Evolutionary conservation across 2,113 vertebrate genomes (phyloP).

Genomic region (Pseudorectes ferrugineus): DNA sequence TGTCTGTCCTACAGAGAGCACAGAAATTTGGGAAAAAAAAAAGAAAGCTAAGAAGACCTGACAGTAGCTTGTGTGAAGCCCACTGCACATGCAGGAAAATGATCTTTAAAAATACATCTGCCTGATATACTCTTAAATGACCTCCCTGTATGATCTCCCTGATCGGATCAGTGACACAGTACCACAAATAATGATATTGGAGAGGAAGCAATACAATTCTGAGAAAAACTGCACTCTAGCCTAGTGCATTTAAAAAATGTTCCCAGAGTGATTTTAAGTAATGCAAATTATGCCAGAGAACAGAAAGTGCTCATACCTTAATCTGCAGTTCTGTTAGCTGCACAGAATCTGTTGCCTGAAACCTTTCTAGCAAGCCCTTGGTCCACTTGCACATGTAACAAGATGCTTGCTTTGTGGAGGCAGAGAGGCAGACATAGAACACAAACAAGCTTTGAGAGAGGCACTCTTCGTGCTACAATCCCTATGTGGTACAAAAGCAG

Average conservation of each 20-base stretch:
- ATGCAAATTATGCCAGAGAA: not conserved
- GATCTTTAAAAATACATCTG: not conserved
- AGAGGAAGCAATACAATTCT: not conserved
- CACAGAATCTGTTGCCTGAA: not conserved
- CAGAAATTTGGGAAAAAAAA: accelerated
- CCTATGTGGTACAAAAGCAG: not conserved
- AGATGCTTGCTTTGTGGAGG: not conserved
- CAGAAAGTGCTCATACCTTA: not conserved
- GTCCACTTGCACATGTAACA: not conserved
- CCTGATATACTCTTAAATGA: not conserved
- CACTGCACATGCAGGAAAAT: not conserved
- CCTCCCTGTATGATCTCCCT: not conserved
- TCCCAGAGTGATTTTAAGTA: not conserved
- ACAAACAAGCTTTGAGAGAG: not conserved
- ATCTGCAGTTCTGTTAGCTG: not conserved
- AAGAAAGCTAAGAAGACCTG: not conserved
- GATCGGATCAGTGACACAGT: not conserved
- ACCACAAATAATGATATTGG: not conserved
- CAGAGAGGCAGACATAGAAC: not conserved
- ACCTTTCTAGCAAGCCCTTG: not conserved
- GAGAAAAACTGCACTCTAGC: not conserved
- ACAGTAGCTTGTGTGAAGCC: not conserved
- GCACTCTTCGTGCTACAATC: not conserved
- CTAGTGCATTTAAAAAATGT: not conserved
- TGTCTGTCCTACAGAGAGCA: not conserved